Percentiles rank a stretch among this genome's conserved stretches.
Evolutionary conservation across 2,113 vertebrate species (phyloP).

Genomic region (Nipponia nippon): DNA sequence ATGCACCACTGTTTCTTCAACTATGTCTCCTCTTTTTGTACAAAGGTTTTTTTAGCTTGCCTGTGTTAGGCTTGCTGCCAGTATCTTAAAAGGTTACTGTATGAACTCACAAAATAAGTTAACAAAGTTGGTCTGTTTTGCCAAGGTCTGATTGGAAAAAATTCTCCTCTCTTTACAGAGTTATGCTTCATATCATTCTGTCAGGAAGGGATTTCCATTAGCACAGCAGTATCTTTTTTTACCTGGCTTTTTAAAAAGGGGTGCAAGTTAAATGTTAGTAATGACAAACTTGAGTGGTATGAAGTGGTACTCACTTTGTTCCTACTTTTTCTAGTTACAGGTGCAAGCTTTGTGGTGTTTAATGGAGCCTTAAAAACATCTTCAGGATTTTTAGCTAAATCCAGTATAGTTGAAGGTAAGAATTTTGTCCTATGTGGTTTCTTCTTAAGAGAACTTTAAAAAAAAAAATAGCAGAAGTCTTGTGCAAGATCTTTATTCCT

Average conservation of each 20-base stretch:
- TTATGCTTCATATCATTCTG: background rate
- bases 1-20: background rate
- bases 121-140: background rate
- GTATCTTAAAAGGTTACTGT: background rate
- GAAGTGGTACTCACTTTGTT: background rate
- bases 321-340: slow-evolving; percentile 80
- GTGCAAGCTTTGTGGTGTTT: slow-evolving; percentile 96
- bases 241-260: background rate
- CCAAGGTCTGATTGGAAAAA: background rate
- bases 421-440: background rate
- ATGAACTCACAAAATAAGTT: background rate
- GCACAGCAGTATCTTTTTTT: background rate
- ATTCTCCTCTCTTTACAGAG: background rate
- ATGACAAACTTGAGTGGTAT: background rate
- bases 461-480: background rate
- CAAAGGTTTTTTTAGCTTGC: background rate
- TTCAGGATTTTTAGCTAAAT: slow-evolving; percentile 93
- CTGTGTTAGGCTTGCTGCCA: background rate
- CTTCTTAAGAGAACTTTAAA: background rate
- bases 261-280: background rate
- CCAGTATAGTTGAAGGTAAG: slow-evolving; percentile 94
- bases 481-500: background rate
- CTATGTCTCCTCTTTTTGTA: background rate
- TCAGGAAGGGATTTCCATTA: background rate
- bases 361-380: slow-evolving; percentile 91